These are phyloP conservation scores for Papilio gigon DNA, from an alignment of 2,888 invertebrate species.

Conservation along the genomic window DNA sequence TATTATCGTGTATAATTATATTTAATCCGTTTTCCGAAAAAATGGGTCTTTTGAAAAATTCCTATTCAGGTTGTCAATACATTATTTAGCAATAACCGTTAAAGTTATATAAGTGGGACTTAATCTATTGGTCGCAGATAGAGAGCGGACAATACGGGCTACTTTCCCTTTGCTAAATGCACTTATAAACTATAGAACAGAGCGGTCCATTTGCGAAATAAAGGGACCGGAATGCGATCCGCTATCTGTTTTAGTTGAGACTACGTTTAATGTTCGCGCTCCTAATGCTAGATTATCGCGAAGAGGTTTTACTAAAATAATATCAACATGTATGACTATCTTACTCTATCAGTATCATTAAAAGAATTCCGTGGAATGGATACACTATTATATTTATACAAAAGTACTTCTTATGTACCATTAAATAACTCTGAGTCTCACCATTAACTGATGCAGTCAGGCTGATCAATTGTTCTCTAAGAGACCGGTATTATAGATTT, in stretches of 20 bases:
- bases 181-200: constrained; percentile 36
- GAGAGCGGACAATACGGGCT: constrained; percentile 37
- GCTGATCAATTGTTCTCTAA: background rate
- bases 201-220: constrained; percentile 39
- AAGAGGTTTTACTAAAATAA: constrained; percentile 1
- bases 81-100: constrained; percentile 38
- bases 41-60: background rate
- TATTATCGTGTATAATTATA: too few relatives aligned
- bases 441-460: too few relatives aligned
- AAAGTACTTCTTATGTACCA: too few relatives aligned
- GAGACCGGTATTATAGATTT: background rate
- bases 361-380: too few relatives aligned
- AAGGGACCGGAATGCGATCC: constrained; percentile 38
- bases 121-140: constrained; percentile 38
- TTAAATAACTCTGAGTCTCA: too few relatives aligned
- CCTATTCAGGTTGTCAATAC: constrained; percentile 20
- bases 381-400: too few relatives aligned
- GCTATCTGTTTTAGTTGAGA: constrained; percentile 35
- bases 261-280: constrained; percentile 27
- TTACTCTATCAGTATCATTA: too few relatives aligned
- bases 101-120: constrained; percentile 33
- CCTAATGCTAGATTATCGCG: constrained; percentile 12
- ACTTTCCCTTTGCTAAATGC: constrained; percentile 40
- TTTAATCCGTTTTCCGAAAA: too few relatives aligned
- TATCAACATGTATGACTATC: background rate